These are phyloP conservation scores for Pristionchus pacificus DNA, from an alignment of 1,140 invertebrate genomes.

Conservation along the genomic window DNA sequence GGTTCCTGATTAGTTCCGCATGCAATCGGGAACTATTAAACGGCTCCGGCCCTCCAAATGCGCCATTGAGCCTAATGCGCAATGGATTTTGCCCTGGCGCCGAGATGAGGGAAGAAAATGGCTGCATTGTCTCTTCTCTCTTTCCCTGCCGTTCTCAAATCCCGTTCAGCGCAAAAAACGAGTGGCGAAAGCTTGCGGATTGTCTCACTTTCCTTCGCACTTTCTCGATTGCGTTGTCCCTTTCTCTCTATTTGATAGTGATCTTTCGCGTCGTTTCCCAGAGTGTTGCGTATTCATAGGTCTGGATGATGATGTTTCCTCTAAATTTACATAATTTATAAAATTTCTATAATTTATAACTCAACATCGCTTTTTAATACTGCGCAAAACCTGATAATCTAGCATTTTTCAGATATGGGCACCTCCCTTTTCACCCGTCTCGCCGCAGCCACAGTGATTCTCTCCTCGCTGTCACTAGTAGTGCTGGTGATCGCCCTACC, in stretches of 20 bases:
- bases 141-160: too few relatives aligned
- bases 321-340: constrained; percentile 6
- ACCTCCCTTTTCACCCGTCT: constrained; percentile 22
- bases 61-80: too few relatives aligned
- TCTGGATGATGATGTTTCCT: neutral
- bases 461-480: constrained; percentile 30
- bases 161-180: too few relatives aligned
- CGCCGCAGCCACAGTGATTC: constrained; percentile 26
- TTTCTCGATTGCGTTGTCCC: too few relatives aligned
- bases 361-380: neutral
- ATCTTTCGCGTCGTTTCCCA: neutral
- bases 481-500: constrained; percentile 30
- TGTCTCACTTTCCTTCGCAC: too few relatives aligned
- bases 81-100: too few relatives aligned
- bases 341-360: constrained; percentile 1
- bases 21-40: too few relatives aligned
- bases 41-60: too few relatives aligned
- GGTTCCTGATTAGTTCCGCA: too few relatives aligned
- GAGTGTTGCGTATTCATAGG: neutral
- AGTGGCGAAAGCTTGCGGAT: too few relatives aligned
- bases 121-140: too few relatives aligned
- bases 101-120: too few relatives aligned
- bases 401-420: neutral
- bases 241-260: neutral
- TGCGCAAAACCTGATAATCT: constrained; percentile 2